phyloP scores from a whole-genome alignment of 2,888 invertebrate species.

The Drosophila lacicola region DNA sequence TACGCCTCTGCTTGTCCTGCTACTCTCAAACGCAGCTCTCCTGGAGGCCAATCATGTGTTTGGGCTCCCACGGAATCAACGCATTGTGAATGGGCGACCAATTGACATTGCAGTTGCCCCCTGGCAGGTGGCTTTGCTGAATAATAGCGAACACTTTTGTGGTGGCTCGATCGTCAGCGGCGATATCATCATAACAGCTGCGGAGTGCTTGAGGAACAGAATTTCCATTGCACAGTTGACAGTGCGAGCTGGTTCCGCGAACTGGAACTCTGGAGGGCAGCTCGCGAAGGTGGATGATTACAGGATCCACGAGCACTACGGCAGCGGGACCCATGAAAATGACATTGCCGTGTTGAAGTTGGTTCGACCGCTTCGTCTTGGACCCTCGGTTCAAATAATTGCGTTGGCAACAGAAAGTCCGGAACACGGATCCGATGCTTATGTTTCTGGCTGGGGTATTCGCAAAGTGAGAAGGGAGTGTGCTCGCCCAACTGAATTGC shows the following conservation, averaged over 20 bases:
- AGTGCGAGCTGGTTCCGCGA: conserved; percentile 20
- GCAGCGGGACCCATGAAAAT: conserved; percentile 3
- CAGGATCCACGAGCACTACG: background rate
- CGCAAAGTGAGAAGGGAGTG: background rate
- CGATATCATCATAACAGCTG: conserved; percentile 25
- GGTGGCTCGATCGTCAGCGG: conserved; percentile 16
- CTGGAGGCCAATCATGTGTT: background rate
- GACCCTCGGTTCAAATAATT: background rate
- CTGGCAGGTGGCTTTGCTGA: conserved; percentile 17
- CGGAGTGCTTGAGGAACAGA: conserved; percentile 2
- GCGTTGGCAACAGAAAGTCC: conserved; percentile 2
- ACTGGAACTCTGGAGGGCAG: conserved; percentile 19
- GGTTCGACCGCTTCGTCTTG: background rate
- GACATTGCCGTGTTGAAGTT: conserved; percentile 13
- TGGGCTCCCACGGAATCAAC: background rate
- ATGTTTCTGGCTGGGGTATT: conserved; percentile 24
- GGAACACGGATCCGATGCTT: background rate
- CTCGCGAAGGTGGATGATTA: conserved; percentile 8
- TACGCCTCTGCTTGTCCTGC: background rate
- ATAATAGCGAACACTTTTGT: conserved; percentile 2
- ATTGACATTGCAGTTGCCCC: conserved; percentile 10
- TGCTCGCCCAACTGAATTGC: background rate
- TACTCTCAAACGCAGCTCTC: background rate
- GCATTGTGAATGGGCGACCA: conserved; percentile 14
- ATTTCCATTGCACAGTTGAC: background rate